Base-by-base conservation (phyloP, 2,797 vertebrate genomes). In the Echiichthys vipera region DNA sequence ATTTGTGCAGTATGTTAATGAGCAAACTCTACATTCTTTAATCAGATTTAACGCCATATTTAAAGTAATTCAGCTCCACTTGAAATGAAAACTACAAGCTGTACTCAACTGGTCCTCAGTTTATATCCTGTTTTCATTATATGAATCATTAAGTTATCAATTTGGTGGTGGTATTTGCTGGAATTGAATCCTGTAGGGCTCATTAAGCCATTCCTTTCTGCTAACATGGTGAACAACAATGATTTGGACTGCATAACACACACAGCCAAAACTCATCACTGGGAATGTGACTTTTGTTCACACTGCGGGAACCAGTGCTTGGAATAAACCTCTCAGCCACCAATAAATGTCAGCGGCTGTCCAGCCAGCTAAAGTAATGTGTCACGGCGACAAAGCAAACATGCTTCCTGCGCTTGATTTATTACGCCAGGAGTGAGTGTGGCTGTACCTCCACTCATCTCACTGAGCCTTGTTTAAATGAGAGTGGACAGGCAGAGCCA, bases 121-220 rank as follows among this genome's bases (percentile, higher is more conserved):
- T 88, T 78, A 80, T 67, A 77, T 87, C 77, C 74, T 80, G 71
- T 81, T 84, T 92, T 85, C 77, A 90, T 91, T 88, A 84, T 80
- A 86, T 85, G 82, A 92, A 87, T 87, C 84, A 87, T 90, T 91
- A 92, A 81, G 69, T 91, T 84, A 81, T 88, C 77, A 87, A 77
- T 89, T 89, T 83, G 71, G 40, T 78, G 76, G 49, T 59, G 51
- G 68, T 67, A 83, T 83, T 84, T 88, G 71, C 81, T 65, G 67
- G 62, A 84, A 88, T 83, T 81, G 55, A 89, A 88, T 89, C 81
- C 51, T 80, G 72, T 76, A 75, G 58, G 87, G 53, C 67, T 79
- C 85, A 88, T 89, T 91, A 88, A 73, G 71, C 50, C 65, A 78
- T 81, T 76, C 27, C 74, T 67, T 84, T 72, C 57, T 39, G 47